These are phyloP conservation scores for Odontamblyopus lacepedii DNA, from an alignment of 2,797 vertebrate genomes.

Conservation along the genomic window DNA sequence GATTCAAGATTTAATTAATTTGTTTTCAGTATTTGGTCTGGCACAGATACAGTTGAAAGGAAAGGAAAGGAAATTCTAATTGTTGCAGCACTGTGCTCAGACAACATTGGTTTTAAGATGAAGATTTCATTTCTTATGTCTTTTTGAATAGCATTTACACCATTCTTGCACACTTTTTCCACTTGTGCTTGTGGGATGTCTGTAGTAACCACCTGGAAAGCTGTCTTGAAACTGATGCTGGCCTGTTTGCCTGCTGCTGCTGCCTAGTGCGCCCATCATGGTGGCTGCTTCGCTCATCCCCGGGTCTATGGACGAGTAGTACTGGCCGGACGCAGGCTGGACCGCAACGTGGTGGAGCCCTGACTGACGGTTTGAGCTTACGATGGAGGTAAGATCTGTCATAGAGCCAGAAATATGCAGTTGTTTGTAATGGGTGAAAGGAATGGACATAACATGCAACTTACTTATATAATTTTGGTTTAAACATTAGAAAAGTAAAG, in stretches of 20 bases:
- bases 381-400: slow-evolving; percentile 96
- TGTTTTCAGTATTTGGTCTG: not conserved
- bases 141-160: not conserved
- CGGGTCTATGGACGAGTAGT: slow-evolving; percentile 95
- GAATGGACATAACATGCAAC: slow-evolving; percentile 37
- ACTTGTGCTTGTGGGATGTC: slow-evolving; percentile 28
- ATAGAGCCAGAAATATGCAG: slow-evolving; percentile 67
- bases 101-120: not conserved
- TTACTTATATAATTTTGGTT: not conserved
- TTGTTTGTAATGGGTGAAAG: slow-evolving; percentile 48
- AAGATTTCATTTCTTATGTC: no score
- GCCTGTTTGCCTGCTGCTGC: slow-evolving; percentile 89
- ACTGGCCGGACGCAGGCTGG: slow-evolving; percentile 89
- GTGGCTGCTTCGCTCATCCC: slow-evolving; percentile 89
- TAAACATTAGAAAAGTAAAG: not conserved
- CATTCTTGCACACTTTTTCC: not conserved
- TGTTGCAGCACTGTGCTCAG: no score
- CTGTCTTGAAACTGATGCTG: slow-evolving; percentile 99
- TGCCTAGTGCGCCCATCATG: slow-evolving; percentile 92
- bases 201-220: slow-evolving; percentile 90
- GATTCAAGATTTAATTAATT: not conserved
- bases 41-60: not conserved
- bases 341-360: slow-evolving; percentile 89
- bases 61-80: no score
- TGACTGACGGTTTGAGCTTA: slow-evolving; percentile 89